These are phyloP conservation scores for Dione juno DNA, from an alignment of 2,888 invertebrate genomes.

Conservation along the genomic window DNA sequence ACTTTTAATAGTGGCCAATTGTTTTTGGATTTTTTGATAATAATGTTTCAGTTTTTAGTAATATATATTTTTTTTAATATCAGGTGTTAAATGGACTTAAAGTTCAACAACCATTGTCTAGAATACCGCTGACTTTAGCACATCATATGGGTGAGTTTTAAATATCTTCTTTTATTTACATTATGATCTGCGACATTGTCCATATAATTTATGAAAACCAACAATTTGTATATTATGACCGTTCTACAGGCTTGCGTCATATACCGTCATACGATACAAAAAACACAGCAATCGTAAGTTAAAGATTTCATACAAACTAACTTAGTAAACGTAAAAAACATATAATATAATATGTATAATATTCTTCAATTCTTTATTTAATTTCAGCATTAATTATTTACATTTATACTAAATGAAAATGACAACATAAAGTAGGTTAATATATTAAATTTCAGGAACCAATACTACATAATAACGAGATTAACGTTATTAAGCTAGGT, in stretches of 20 bases:
- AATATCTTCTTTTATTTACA: not conserved
- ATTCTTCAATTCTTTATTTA: not conserved
- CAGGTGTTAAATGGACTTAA: slow-evolving; percentile 74
- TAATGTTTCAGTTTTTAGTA: not conserved
- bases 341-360: not conserved
- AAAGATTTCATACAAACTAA: not conserved
- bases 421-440: not conserved
- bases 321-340: not conserved
- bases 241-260: slow-evolving; percentile 63
- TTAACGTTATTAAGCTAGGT: slow-evolving; percentile 69
- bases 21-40: slow-evolving; percentile 11
- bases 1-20: slow-evolving; percentile 9
- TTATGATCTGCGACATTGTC: not conserved
- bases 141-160: slow-evolving; percentile 70
- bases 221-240: slow-evolving; percentile 4
- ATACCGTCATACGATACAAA: slow-evolving; percentile 55
- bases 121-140: slow-evolving; percentile 75
- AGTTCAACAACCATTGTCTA: slow-evolving; percentile 70
- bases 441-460: slow-evolving; percentile 50
- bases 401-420: not conserved
- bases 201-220: not conserved
- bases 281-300: slow-evolving; percentile 55
- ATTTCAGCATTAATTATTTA: not conserved
- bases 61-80: slow-evolving; percentile 7
- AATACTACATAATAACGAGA: slow-evolving; percentile 60